Evolutionary conservation across 2,797 vertebrate species (phyloP).

Genomic region (Phaenicophaeus curvirostris): DNA sequence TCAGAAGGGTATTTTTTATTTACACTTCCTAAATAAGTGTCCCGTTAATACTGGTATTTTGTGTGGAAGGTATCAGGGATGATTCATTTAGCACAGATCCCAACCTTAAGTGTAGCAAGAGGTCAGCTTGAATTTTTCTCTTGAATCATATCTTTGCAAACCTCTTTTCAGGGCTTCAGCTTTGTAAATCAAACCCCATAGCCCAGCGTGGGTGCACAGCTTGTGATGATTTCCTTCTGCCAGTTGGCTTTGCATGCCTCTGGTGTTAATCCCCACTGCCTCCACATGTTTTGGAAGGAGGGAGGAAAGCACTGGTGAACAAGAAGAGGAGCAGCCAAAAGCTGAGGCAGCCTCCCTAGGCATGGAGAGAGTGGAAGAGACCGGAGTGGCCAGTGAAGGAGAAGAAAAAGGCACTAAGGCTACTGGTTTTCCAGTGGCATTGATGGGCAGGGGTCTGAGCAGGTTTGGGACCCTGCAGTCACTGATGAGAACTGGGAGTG

Average conservation of each 20-base stretch:
- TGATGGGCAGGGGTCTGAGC: background rate
- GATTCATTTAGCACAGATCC: background rate
- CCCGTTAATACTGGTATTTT: background rate
- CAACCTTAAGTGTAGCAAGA: background rate
- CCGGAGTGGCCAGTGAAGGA: background rate
- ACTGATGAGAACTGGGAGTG: fast-evolving
- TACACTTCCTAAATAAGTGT: background rate
- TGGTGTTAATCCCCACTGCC: background rate
- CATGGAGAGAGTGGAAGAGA: background rate
- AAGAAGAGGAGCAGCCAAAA: background rate
- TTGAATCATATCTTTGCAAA: background rate
- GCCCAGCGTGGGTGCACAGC: background rate
- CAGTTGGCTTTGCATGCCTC: background rate
- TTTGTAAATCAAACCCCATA: background rate
- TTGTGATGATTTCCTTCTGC: background rate
- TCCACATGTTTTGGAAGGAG: background rate
- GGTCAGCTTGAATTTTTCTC: constrained; percentile 8
- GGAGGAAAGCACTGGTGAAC: background rate
- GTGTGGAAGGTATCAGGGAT: background rate
- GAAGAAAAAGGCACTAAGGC: background rate
- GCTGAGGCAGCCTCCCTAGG: background rate
- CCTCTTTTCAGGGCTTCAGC: background rate
- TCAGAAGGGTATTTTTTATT: constrained; percentile 1
- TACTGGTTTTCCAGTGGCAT: background rate
- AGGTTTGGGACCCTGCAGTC: background rate